Conservation (phyloP, 1,140 invertebrate species). For the Drosophila ficusphila region DNA sequence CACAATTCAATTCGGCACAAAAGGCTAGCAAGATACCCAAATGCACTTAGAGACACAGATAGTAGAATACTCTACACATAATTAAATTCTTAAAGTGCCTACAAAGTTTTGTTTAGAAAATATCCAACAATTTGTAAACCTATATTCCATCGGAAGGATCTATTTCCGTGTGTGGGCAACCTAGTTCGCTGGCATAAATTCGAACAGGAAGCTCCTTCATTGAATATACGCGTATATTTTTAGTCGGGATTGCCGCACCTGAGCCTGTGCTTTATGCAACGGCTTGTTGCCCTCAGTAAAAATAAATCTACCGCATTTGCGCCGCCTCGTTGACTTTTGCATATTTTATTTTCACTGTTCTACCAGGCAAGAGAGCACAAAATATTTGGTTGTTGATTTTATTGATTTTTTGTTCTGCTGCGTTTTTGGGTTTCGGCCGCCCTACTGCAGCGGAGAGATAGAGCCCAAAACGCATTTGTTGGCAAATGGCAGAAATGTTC, state of each 20-base stretch:
- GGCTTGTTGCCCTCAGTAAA: constrained; percentile 65
- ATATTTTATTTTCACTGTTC: constrained; percentile 71
- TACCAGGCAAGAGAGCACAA: constrained; percentile 52
- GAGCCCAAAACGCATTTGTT: constrained; percentile 65
- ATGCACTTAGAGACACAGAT: not conserved
- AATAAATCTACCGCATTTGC: constrained; percentile 80
- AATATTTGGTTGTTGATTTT: constrained; percentile 71
- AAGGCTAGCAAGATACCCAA: not conserved
- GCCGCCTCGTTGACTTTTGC: constrained; percentile 71
- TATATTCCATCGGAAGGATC: not conserved
- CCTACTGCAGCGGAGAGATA: constrained; percentile 55
- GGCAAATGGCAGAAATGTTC: constrained; percentile 40
- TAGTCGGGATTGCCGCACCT: constrained; percentile 17
- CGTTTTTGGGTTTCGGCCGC: constrained; percentile 4
- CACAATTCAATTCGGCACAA: constrained; percentile 5
- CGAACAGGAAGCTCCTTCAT: constrained; percentile 14
- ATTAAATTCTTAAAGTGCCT: not conserved
- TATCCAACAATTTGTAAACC: not conserved
- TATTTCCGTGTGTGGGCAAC: constrained; percentile 26
- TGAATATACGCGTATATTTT: constrained; percentile 47
- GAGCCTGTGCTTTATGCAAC: constrained; percentile 45
- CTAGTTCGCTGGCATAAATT: constrained; percentile 16
- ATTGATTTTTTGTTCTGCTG: constrained; percentile 62
- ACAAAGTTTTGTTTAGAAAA: not conserved
- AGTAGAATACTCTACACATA: not conserved